Conservation (phyloP, 2,113 vertebrate species). For the Polypterus bichir region DNA sequence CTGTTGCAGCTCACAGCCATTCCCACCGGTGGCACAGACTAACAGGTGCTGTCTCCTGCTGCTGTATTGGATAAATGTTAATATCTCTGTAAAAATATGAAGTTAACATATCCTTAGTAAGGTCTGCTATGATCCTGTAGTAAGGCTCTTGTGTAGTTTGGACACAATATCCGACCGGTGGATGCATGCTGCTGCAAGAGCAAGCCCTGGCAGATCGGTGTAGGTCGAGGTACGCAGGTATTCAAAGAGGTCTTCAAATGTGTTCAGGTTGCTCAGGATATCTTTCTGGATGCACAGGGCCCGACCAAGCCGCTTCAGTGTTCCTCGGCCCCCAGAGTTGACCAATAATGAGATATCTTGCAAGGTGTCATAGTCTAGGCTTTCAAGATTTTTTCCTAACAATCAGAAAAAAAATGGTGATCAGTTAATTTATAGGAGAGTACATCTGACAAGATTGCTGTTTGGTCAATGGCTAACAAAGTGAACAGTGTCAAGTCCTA, state of each 20-base stretch:
- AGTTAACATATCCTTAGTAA: no score
- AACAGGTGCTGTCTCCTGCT: no score
- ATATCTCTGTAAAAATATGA: no score
- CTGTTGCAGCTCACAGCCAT: no score
- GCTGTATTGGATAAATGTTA: no score
- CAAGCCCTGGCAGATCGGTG: conserved; percentile 34
- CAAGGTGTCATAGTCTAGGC: conserved; percentile 34
- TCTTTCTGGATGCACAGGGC: conserved; percentile 31
- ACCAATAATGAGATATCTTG: conserved; percentile 38
- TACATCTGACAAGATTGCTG: no score
- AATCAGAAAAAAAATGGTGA: no score
- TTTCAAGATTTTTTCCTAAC: conserved; percentile 30
- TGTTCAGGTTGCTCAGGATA: conserved; percentile 24
- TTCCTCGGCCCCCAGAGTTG: conserved; percentile 16
- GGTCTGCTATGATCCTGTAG: conserved; percentile 2
- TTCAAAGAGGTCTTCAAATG: conserved; percentile 40
- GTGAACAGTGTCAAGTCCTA: no score
- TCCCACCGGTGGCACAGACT: no score
- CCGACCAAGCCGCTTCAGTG: conserved; percentile 21
- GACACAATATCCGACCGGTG: conserved; percentile 30
- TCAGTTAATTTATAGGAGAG: no score
- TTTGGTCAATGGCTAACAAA: no score
- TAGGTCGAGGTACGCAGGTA: conserved; percentile 39
- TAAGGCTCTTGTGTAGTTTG: conserved; percentile 31
- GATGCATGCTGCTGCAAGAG: conserved; percentile 29